Evolutionary conservation across 2,888 invertebrate genomes (phyloP), one percentile per base, ranked within the genome.

Genomic region (Oasisia sp.): DNA sequence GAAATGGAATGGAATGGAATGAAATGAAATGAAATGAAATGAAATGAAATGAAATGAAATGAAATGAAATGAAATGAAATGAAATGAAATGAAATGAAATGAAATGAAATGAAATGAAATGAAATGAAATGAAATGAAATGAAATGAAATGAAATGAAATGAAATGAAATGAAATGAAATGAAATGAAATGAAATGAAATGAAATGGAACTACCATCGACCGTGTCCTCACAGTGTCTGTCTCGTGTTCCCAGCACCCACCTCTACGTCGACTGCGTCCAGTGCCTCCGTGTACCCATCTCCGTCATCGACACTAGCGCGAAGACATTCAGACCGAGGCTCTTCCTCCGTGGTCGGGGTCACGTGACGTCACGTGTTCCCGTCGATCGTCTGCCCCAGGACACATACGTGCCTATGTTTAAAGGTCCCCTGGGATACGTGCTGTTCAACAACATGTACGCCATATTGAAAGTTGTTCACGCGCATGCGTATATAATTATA

Each of bases 311-410:
- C 74, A 19, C 74, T 27, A 19, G 74, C n/a, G 3, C 74, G 74
- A 74, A 19, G 74, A 19, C 74, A 74, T 74, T 74, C 74, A 74
- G 74, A 27, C 74, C 74, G 74, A 74, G 74, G 74, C 74, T 74
- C 74, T 74, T 74, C 74, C 74, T 74, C 74, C 74, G 74, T 74
- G 74, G 74, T n/a, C 74, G 74, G 27, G 74, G 74, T 74, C 74
- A 74, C 74, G 27, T 74, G 74, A 74, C 74, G 74, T 74, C 74
- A 74, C 19, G 74, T 7, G 74, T 74, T 74, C 74, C 74, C 74
- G 74, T 74, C 74, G 74, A 74, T 19, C 74, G 74, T 27, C 74
- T 74, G 14, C 74, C 74, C 74, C 27, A 74, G 7, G 74, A 74
- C 14, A 74, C 74, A 27, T 27, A n/a, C 74, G 74, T 74, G 74